Conservation (phyloP, 53 echinoderm and acorn worm genomes). For the Actinopyga echinites region DNA sequence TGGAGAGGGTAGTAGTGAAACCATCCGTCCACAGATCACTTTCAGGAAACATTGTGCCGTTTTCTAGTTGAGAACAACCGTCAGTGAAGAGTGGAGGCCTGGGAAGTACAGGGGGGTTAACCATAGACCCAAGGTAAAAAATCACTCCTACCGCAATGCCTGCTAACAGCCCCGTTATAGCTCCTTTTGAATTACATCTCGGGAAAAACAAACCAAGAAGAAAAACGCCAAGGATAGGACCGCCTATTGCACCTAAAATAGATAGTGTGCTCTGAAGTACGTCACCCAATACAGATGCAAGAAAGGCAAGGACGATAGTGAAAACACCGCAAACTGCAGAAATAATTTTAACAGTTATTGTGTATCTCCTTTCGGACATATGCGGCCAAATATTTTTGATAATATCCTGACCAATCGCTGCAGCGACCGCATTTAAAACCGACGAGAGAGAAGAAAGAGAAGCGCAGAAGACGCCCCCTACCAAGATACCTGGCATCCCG, state of each 20-base stretch:
- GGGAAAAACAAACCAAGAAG: not conserved
- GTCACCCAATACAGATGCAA: conserved; percentile 5
- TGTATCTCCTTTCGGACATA: not conserved
- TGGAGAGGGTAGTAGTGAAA: too few species aligned
- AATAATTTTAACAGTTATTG: not conserved
- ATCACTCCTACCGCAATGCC: not conserved
- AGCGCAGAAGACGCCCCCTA: conserved; percentile 41
- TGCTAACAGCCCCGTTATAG: not conserved
- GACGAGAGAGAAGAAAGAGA: conserved; percentile 31
- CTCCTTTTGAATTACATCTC: not conserved
- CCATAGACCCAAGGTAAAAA: not conserved
- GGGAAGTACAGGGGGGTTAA: not conserved
- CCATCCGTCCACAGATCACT: too few species aligned
- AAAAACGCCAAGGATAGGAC: conserved; percentile 1
- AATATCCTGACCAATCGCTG: conserved; percentile 12
- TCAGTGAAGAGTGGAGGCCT: not conserved
- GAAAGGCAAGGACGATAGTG: not conserved
- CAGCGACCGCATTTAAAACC: not conserved
- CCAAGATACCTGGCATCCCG: conserved; percentile 46
- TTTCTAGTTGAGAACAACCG: not conserved
- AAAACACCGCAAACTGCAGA: not conserved
- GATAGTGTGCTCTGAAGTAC: not conserved
- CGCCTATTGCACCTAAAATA: not conserved
- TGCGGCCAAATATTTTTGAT: not conserved
- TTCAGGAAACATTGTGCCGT: not conserved